A percentile compares a stretch with the other conserved stretches of the same genome.
Evolutionary conservation across 2,113 vertebrate species (phyloP).

Genomic region (Eclectus roratus): DNA sequence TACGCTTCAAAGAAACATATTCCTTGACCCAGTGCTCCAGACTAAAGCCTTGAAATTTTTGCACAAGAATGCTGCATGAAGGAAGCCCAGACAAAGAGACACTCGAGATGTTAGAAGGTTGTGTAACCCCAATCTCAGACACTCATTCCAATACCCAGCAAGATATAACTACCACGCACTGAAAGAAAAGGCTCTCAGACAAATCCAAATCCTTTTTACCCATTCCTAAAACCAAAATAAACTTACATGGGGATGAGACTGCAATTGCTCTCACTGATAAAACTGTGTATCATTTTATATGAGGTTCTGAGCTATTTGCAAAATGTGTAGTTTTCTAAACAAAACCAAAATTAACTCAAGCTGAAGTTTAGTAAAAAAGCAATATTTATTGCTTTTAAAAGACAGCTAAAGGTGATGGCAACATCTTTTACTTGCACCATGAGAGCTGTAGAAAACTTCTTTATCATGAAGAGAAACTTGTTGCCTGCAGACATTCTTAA

Average conservation of each 20-base stretch:
- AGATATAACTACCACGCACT: slow-evolving; percentile 53
- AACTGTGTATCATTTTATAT: background rate
- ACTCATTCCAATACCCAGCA: slow-evolving; percentile 60
- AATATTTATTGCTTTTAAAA: slow-evolving; percentile 66
- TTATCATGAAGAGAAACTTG: slow-evolving; percentile 32
- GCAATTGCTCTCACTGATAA: background rate
- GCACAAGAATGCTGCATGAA: slow-evolving; percentile 76
- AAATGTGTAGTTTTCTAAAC: background rate
- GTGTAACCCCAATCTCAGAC: slow-evolving; percentile 69
- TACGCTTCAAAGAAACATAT: slow-evolving; percentile 84
- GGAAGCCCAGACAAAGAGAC: slow-evolving; percentile 89
- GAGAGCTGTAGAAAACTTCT: background rate
- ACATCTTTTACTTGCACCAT: slow-evolving; percentile 69
- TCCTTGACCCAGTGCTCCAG: slow-evolving; percentile 85
- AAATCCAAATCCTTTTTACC: slow-evolving; percentile 9
- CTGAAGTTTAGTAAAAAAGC: background rate
- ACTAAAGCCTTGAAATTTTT: slow-evolving; percentile 81
- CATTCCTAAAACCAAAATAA: background rate
- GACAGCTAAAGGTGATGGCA: slow-evolving; percentile 66
- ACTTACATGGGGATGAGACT: background rate
- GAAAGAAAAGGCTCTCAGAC: slow-evolving; percentile 45
- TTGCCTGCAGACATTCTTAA: slow-evolving; percentile 70
- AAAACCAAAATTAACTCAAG: background rate
- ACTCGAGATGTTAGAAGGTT: slow-evolving; percentile 81
- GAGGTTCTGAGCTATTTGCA: background rate